Percentiles rank a stretch among this genome's conserved stretches.
Evolutionary conservation across 64 coral and sea anemone genomes (phyloP).

Genomic region (Trachythela sp.): DNA sequence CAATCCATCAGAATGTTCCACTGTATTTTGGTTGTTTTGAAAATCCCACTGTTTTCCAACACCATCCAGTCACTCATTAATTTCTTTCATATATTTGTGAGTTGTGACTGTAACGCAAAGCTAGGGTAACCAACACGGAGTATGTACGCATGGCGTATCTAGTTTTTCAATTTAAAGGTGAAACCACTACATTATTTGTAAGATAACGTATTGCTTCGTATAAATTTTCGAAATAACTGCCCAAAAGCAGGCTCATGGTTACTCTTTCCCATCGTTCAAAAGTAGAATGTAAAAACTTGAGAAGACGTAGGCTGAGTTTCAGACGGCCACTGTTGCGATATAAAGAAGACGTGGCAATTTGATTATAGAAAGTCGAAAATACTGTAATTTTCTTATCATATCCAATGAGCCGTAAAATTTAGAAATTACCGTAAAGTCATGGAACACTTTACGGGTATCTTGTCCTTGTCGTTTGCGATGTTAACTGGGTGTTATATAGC

Average conservation of each 20-base stretch:
- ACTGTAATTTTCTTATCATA: background rate
- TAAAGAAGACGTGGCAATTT: background rate
- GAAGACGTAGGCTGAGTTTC: no score
- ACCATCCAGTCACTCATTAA: no score
- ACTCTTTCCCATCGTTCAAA: background rate
- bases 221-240: background rate
- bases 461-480: conserved; percentile 80
- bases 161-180: no score
- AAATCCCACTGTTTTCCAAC: no score
- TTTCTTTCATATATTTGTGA: no score
- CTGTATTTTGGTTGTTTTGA: no score
- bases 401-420: background rate
- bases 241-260: background rate
- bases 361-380: background rate
- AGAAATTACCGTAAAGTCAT: conserved; percentile 12
- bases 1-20: no score
- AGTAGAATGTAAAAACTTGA: background rate
- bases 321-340: no score
- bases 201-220: background rate
- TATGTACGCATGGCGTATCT: no score
- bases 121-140: no score
- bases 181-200: background rate
- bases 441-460: conserved; percentile 73
- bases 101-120: no score
- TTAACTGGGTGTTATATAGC: conserved; percentile 77